phyloP scores from a whole-genome alignment of 2,113 vertebrate genomes.

The Electrona antarctica region DNA sequence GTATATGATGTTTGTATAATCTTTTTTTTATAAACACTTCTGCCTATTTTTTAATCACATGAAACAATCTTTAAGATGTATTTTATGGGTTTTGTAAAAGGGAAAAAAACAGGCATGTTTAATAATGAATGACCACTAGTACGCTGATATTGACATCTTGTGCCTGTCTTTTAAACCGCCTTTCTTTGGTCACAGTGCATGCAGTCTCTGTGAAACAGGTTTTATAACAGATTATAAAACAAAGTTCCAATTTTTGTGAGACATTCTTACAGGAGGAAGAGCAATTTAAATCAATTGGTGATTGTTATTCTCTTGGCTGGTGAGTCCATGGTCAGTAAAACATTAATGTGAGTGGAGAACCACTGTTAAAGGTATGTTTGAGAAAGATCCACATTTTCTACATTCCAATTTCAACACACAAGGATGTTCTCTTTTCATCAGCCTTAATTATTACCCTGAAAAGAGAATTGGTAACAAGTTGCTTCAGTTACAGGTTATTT shows the following conservation, averaged over 20 bases:
- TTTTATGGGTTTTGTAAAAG: slow-evolving; percentile 70
- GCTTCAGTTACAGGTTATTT: too few relatives aligned
- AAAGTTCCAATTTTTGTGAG: not conserved
- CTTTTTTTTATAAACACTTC: slow-evolving; percentile 48
- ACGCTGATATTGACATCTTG: slow-evolving; percentile 56
- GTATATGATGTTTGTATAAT: slow-evolving; percentile 34
- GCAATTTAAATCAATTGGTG: too few relatives aligned
- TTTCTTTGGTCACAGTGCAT: not conserved
- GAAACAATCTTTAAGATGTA: slow-evolving; percentile 52
- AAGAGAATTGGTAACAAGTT: too few relatives aligned
- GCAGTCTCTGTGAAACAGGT: not conserved
- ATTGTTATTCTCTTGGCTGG: too few relatives aligned
- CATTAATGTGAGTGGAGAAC: not conserved
- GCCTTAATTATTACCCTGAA: too few relatives aligned
- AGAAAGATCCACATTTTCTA: too few relatives aligned
- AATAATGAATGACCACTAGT: slow-evolving; percentile 63
- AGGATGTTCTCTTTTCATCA: too few relatives aligned
- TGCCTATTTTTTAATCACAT: slow-evolving; percentile 59
- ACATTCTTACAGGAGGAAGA: too few relatives aligned
- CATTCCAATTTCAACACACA: too few relatives aligned
- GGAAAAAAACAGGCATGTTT: slow-evolving; percentile 57
- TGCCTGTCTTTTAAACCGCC: slow-evolving; percentile 53
- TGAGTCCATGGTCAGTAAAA: not conserved
- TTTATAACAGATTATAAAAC: not conserved
- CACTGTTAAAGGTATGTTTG: not conserved